Evolutionary conservation across 2,113 vertebrate species (phyloP), one percentile per base, ranked within the genome.

Genomic region (Xyliphius kryptos): DNA sequence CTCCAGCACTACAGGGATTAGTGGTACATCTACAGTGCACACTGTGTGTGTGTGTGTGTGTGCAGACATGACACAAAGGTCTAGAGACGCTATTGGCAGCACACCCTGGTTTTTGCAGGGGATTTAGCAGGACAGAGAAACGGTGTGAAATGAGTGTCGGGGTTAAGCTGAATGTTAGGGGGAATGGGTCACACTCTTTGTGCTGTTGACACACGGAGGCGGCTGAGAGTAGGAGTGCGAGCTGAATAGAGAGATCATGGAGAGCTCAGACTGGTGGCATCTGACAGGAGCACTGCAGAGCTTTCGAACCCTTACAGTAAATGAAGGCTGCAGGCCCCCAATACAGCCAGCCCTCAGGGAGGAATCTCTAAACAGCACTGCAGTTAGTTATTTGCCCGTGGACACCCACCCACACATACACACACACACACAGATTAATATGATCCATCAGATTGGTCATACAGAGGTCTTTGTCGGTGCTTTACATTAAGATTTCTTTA

Each of bases 101-200:
- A 57, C 59, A 51, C 48, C 46, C 40, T 51, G 65, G 65, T 79
- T 85, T 83, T 80, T 70, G 68, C 74, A 75, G 76, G 77, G 84
- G 82, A 80, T 89, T 88, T 87, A 80, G 71, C 53, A 68, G 58
- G 49, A 73, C 81, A 82, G 70, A 75, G 72, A 68, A 73, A 80
- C 75, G 59, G 68, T 63, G 47, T 76, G 61, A 63, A 83, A 74
- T 79, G 76, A 75, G 68, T 68, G 73, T 68, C 51, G 76, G 80
- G 84, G 86, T 85, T 85, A 89, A 88, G 89, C 82, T 74, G 3
- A 0, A 0, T 3, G 54, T 66, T 77, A 70, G 72, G 67, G 44
- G 61, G 77, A 73, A 57, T 65, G 75, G 74, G 52, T 71, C 68
- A 52, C 54, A 66, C 46, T 58, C 63, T 57, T 36, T 40, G 37